phyloP scores from a whole-genome alignment of 2,888 invertebrate species.

The Malacosoma neustria region DNA sequence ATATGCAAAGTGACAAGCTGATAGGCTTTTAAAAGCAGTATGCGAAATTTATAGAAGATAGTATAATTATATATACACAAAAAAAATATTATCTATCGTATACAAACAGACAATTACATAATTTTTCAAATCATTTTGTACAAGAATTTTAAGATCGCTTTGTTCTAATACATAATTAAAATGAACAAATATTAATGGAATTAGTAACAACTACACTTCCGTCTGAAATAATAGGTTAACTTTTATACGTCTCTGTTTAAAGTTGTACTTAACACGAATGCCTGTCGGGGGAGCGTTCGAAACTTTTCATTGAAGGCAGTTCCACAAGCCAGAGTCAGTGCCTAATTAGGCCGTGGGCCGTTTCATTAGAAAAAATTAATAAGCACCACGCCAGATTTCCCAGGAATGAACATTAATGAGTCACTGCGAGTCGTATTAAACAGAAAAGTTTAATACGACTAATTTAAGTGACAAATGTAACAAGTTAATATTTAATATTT shows the following conservation, averaged over 20 bases:
- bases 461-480: not conserved
- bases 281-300: conserved; percentile 38
- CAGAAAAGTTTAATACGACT: conserved; percentile 23
- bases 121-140: too few relatives aligned
- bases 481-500: not conserved
- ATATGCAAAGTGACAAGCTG: too few relatives aligned
- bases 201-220: conserved; percentile 16
- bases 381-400: conserved; percentile 26
- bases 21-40: too few relatives aligned
- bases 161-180: too few relatives aligned
- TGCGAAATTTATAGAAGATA: too few relatives aligned
- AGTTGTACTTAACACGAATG: conserved; percentile 40
- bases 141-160: too few relatives aligned
- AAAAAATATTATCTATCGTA: too few relatives aligned
- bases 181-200: conserved; percentile 16
- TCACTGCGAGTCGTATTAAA: conserved; percentile 19
- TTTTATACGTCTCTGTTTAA: conserved; percentile 39
- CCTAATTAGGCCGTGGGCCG: conserved; percentile 37
- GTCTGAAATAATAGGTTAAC: conserved; percentile 27
- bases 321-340: conserved; percentile 28
- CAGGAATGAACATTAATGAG: conserved; percentile 25
- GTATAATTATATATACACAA: too few relatives aligned
- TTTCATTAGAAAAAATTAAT: conserved; percentile 50
- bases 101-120: too few relatives aligned
- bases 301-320: conserved; percentile 46